These are phyloP conservation scores for Bhutanitis thaidina DNA, from an alignment of 2,888 invertebrate genomes.

Conservation along the genomic window DNA sequence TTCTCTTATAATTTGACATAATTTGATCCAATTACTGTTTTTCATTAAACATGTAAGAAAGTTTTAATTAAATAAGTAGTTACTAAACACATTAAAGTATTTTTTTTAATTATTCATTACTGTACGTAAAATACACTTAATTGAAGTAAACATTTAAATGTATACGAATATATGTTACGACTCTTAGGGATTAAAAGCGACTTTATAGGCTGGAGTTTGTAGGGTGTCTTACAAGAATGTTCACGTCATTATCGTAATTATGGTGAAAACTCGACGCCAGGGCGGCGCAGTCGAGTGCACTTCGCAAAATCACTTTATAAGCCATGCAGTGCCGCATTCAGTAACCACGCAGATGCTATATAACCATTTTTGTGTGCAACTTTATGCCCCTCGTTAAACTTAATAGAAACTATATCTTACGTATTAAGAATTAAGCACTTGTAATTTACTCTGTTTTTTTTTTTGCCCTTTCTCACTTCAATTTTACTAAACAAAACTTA, in stretches of 20 bases:
- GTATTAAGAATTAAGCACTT: slow-evolving; percentile 30
- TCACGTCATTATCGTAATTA: slow-evolving; percentile 42
- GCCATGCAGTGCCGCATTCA: slow-evolving; percentile 43
- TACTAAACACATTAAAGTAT: neutral
- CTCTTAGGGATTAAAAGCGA: slow-evolving; percentile 15
- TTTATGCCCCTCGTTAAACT: slow-evolving; percentile 38
- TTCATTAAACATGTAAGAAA: too few species aligned
- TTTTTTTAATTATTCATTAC: slow-evolving; percentile 18
- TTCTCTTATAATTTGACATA: too few species aligned
- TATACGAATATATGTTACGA: slow-evolving; percentile 14
- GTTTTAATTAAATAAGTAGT: slow-evolving; percentile 13
- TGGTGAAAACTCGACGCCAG: slow-evolving; percentile 24
- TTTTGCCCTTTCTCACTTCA: slow-evolving; percentile 5
- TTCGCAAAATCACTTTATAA: slow-evolving; percentile 63
- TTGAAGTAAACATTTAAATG: slow-evolving; percentile 16
- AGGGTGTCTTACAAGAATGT: slow-evolving; percentile 34
- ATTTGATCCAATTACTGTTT: too few species aligned
- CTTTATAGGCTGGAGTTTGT: slow-evolving; percentile 22
- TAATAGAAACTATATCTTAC: slow-evolving; percentile 35
- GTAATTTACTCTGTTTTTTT: slow-evolving; percentile 26
- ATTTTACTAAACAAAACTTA: slow-evolving; percentile 11
- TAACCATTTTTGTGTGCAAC: slow-evolving; percentile 46
- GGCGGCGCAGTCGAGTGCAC: slow-evolving; percentile 41
- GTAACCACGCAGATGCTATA: slow-evolving; percentile 33
- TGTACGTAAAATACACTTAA: slow-evolving; percentile 9